Conservation (phyloP, 2,888 invertebrate genomes). For the Drosophila falleni region DNA sequence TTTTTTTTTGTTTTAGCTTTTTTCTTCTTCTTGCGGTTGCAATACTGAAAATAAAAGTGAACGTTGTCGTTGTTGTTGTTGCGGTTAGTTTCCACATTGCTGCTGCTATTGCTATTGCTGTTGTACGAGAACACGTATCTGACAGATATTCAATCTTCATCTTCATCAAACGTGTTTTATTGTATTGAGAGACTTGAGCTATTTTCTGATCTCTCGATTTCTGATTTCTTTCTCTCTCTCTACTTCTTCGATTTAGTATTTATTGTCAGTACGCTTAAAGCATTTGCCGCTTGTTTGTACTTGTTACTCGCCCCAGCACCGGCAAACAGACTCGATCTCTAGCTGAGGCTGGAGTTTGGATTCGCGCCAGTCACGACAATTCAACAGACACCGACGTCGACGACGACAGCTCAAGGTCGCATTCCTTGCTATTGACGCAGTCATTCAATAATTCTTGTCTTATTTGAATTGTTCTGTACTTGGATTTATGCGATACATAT, state of each 20-base stretch:
- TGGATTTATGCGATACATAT: slow-evolving; percentile 36
- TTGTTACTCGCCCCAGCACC: slow-evolving; percentile 40
- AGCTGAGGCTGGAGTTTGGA: slow-evolving; percentile 23
- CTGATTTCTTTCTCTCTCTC: slow-evolving; percentile 49
- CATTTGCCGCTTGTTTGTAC: slow-evolving; percentile 46
- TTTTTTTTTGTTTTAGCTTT: slow-evolving; percentile 17
- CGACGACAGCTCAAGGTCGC: slow-evolving; percentile 78
- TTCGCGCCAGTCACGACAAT: slow-evolving; percentile 69
- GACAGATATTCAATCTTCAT: slow-evolving; percentile 77
- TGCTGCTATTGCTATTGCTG: slow-evolving; percentile 26
- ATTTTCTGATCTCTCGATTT: slow-evolving; percentile 54
- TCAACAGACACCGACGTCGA: slow-evolving; percentile 46
- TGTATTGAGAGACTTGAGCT: slow-evolving; percentile 64
- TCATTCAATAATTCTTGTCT: slow-evolving; percentile 68
- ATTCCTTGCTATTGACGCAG: slow-evolving; percentile 75
- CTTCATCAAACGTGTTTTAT: slow-evolving; percentile 79
- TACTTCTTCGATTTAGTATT: slow-evolving; percentile 47
- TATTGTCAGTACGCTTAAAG: slow-evolving; percentile 49
- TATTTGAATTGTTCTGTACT: slow-evolving; percentile 51
- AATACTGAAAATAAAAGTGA: slow-evolving; percentile 75
- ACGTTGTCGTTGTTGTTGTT: slow-evolving; percentile 51
- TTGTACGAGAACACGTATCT: slow-evolving; percentile 54
- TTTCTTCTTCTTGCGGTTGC: slow-evolving; percentile 56
- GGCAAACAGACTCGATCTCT: slow-evolving; percentile 6
- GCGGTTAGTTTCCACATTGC: slow-evolving; percentile 41